A percentile compares a stretch with the other conserved stretches of the same genome.
Conservation (phyloP, 2,797 vertebrate genomes). For the Coendou prehensilis region DNA sequence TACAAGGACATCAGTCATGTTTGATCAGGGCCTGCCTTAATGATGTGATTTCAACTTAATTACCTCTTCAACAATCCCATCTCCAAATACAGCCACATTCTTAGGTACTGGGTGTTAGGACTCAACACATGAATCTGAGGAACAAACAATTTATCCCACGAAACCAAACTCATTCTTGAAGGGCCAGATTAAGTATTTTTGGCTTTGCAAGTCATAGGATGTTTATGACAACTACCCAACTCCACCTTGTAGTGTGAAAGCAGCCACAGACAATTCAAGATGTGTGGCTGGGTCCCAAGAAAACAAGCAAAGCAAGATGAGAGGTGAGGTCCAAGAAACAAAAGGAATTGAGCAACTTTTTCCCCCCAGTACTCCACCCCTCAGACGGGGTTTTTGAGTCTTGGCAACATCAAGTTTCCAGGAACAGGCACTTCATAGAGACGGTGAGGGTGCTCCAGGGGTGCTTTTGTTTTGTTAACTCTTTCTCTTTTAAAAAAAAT, state of each 20-base stretch:
- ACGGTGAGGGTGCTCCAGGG: background rate
- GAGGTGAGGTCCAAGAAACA: background rate
- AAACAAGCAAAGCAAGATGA: background rate
- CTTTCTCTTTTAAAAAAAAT: background rate
- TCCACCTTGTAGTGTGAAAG: background rate
- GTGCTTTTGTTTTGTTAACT: background rate
- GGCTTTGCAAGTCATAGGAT: background rate
- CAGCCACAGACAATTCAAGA: background rate
- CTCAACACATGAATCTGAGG: background rate
- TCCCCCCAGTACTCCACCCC: too few relatives aligned
- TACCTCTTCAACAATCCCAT: background rate
- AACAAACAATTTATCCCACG: too few relatives aligned
- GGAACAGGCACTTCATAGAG: background rate
- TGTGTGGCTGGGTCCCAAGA: background rate
- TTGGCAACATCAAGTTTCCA: background rate
- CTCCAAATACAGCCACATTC: background rate
- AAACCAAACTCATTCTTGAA: background rate
- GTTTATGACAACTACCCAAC: background rate
- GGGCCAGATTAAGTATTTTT: background rate
- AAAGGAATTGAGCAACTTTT: background rate
- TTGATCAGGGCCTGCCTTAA: background rate
- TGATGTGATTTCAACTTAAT: background rate
- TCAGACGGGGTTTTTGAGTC: background rate
- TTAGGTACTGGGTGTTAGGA: background rate
- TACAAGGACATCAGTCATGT: background rate